These are phyloP conservation scores for Xanthia togata DNA, from an alignment of 2,888 invertebrate genomes.

Conservation along the genomic window DNA sequence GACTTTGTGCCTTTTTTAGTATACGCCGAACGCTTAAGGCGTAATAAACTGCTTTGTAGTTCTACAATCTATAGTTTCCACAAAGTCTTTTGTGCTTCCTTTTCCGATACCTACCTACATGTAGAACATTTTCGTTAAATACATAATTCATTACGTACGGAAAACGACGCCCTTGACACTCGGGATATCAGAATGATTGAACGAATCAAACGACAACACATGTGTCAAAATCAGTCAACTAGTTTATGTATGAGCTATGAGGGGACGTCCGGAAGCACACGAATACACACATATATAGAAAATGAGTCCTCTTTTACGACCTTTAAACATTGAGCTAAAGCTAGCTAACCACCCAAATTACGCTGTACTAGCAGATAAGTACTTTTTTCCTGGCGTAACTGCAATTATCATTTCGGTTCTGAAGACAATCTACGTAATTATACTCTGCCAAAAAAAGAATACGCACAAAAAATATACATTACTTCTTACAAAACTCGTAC, in stretches of 20 bases:
- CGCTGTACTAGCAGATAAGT: background rate
- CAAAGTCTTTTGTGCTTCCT: background rate
- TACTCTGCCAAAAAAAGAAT: slow-evolving; percentile 1
- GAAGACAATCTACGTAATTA: slow-evolving; percentile 5
- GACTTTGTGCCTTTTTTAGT: background rate
- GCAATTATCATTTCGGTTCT: slow-evolving; percentile 22
- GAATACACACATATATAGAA: slow-evolving; percentile 30
- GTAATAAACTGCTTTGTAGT: slow-evolving; percentile 1
- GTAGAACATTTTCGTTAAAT: background rate
- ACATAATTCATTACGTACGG: background rate
- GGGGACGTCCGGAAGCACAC: slow-evolving; percentile 53
- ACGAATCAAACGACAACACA: slow-evolving; percentile 40
- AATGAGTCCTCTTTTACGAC: slow-evolving; percentile 29
- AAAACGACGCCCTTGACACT: slow-evolving; percentile 36
- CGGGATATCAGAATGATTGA: slow-evolving; percentile 47
- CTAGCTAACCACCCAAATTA: slow-evolving; percentile 46
- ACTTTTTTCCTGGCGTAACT: background rate
- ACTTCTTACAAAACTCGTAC: background rate
- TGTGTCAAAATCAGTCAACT: slow-evolving; percentile 54
- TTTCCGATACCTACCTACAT: background rate
- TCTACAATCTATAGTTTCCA: background rate
- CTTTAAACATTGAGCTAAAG: slow-evolving; percentile 13
- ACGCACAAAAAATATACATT: slow-evolving; percentile 10
- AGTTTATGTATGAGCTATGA: slow-evolving; percentile 37
- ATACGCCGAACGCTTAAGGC: background rate